Evolutionary conservation across 1,140 invertebrate genomes (phyloP), one percentile per base, ranked within the genome.

Genomic region (Nephotettix cincticeps): DNA sequence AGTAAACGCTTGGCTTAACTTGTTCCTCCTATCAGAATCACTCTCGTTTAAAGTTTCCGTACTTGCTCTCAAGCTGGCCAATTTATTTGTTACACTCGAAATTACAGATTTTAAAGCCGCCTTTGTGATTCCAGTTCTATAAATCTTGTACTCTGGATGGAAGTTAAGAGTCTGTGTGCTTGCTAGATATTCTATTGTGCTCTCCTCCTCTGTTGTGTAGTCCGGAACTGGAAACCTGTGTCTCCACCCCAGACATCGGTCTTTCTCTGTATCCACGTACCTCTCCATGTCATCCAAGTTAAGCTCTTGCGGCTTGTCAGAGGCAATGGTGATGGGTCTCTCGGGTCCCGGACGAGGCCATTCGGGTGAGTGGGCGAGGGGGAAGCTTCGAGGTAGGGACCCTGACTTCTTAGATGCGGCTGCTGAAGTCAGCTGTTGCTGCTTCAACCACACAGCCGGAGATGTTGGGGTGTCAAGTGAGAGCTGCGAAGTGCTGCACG

Each of bases 61-160:
- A 81, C 77, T 87, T 81, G 80, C 73, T 72, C 74, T 54, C n/a
- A 76, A 47, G 25, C 71, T 73, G 29, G 79, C 74, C 40, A 82
- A 74, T 68, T 80, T 78, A 54, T 76, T 77, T 29, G 81, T 79
- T 25, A 84, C 81, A 66, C 76, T 82, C 1, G 78, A 76, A 40
- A 85, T 77, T 17, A 85, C 79, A 54, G 80, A 79, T 72, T 79
- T 81, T 13, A 85, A 74, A 0, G 82, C 79, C 32, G 81, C 79
- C 75, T 79, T 82, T 28, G 81, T 81, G 2, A 81, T 73, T 43
- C 77, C 70, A 23, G 68, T 64, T 19, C 73, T 69, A 74, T 93
- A 92, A 72, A 93, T 91, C 80, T 90, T 91, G 75, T 91, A 89
- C 76, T 92, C 90, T 0, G 91, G 90, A 78, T 92, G 90, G 68